Base-by-base conservation (phyloP, 2,797 vertebrate species). In the Rhincodon typus region DNA sequence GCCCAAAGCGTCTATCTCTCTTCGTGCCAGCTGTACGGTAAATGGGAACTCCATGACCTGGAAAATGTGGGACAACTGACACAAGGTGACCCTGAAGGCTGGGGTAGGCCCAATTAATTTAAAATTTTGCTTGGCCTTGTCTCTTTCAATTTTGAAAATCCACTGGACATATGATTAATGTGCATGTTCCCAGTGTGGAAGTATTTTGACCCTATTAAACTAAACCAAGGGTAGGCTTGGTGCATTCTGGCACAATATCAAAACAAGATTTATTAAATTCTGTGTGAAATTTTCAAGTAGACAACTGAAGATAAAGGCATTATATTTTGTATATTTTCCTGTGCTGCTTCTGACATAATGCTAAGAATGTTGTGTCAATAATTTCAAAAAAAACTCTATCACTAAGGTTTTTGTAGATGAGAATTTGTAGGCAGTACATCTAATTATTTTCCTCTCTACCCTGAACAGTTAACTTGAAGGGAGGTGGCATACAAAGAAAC, bases 131-230 rank as follows among this genome's bases (percentile, higher is more conserved):
- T 98, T 97, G 97, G 98, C 98, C 98, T 98, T 98, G 98, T 98
- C 98, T 98, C 98, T 98, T 98, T 97, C 98, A 98, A 98, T 99
- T 99, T 98, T 98, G 98, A 98, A 99, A 99, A 99, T 99, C 98
- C 97, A 97, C 97, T 97, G 97, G 98, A 99, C 98, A 98, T 98
- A 99, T 98, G 98, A 99, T 99, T 98, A 99, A 98, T 99, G 98
- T 97, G 97, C 98, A 97, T 98, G 98, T 97, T 98, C 98, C 98
- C 98, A 98, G 98, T 98, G 98, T 97, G 97, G 98, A 99, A 99
- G 99, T 98, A 98, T 99, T 98, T 99, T 99, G 99, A 99, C 98
- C 98, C 98, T 98, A 98, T 98, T 99, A 99, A 99, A 99, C 98
- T 98, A 98, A 98, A 98, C 98, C 98, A 99, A 99, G 98, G 99